phyloP scores from a whole-genome alignment of 2,888 invertebrate genomes.

The Hirtodrosophila histrioides region DNA sequence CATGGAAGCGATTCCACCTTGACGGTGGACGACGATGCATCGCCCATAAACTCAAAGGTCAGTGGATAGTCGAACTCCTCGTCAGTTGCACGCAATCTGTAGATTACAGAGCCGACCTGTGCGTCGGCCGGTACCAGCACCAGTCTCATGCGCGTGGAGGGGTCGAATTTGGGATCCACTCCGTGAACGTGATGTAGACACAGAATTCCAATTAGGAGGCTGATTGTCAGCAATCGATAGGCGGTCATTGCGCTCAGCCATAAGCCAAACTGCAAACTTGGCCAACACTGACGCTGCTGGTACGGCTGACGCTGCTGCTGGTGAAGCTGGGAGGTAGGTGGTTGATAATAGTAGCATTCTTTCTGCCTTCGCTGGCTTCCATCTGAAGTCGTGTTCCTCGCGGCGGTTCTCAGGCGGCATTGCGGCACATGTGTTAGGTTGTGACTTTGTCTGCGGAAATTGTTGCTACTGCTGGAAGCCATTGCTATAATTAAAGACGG shows the following conservation, averaged over 20 bases:
- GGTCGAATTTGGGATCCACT: slow-evolving; percentile 93
- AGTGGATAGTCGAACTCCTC: slow-evolving; percentile 94
- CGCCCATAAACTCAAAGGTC: slow-evolving; percentile 91
- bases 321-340: slow-evolving; percentile 64
- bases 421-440: slow-evolving; percentile 68
- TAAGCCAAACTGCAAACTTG: slow-evolving; percentile 53
- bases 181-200: slow-evolving; percentile 80
- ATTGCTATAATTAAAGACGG: slow-evolving; percentile 75
- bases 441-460: slow-evolving; percentile 62
- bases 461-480: slow-evolving; percentile 81
- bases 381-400: slow-evolving; percentile 44
- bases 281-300: slow-evolving; percentile 48
- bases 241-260: slow-evolving; percentile 78
- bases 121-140: slow-evolving; percentile 94
- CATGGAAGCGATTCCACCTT: slow-evolving; percentile 93
- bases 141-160: slow-evolving; percentile 92
- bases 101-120: slow-evolving; percentile 92
- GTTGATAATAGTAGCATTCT: slow-evolving; percentile 74
- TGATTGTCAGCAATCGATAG: slow-evolving; percentile 83
- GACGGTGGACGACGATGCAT: slow-evolving; percentile 90
- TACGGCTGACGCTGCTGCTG: slow-evolving; percentile 28
- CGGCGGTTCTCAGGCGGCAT: slow-evolving; percentile 66
- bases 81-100: slow-evolving; percentile 94
- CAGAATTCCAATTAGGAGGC: slow-evolving; percentile 82
- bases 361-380: slow-evolving; percentile 52